phyloP scores from a whole-genome alignment of 2,797 vertebrate species.

The Sebastes kiyomatsui region DNA sequence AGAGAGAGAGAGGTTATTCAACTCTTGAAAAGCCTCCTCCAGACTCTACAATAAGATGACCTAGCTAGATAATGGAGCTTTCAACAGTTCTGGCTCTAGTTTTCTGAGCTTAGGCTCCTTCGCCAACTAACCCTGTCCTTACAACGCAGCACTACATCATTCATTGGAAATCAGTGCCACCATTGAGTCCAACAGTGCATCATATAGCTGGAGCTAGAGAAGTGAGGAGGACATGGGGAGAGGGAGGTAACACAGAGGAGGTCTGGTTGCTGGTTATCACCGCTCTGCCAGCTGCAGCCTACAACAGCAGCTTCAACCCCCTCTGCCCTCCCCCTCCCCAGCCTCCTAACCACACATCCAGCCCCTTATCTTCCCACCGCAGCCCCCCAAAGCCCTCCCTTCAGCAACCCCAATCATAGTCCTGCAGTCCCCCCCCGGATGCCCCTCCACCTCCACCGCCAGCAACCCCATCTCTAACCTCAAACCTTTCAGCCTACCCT shows the following conservation, averaged over 20 bases:
- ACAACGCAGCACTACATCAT: conserved; percentile 20
- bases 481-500: conserved; percentile 52
- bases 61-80: conserved; percentile 3
- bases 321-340: conserved; percentile 18
- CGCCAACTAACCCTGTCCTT: conserved; percentile 1
- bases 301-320: conserved; percentile 53
- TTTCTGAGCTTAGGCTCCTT: conserved; percentile 1
- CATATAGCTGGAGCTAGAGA: conserved; percentile 23
- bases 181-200: conserved; percentile 45
- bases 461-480: conserved; percentile 56
- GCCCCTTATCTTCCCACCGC: conserved; percentile 74
- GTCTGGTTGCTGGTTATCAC: conserved; percentile 73
- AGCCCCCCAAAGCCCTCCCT: conserved; percentile 76
- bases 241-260: conserved; percentile 59
- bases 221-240: conserved; percentile 27
- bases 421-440: conserved; percentile 53
- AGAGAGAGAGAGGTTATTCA: not conserved
- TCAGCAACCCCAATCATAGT: conserved; percentile 67
- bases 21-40: not conserved
- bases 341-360: conserved; percentile 66
- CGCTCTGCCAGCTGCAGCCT: conserved; percentile 67
- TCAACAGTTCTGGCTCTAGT: conserved; percentile 5
- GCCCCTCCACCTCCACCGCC: conserved; percentile 48
- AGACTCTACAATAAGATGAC: conserved; percentile 7
- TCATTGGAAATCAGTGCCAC: conserved; percentile 48